Percentiles rank a stretch among this genome's conserved stretches.
phyloP scores from a whole-genome alignment of 1,140 invertebrate genomes.

The Aphidius gifuensis region DNA sequence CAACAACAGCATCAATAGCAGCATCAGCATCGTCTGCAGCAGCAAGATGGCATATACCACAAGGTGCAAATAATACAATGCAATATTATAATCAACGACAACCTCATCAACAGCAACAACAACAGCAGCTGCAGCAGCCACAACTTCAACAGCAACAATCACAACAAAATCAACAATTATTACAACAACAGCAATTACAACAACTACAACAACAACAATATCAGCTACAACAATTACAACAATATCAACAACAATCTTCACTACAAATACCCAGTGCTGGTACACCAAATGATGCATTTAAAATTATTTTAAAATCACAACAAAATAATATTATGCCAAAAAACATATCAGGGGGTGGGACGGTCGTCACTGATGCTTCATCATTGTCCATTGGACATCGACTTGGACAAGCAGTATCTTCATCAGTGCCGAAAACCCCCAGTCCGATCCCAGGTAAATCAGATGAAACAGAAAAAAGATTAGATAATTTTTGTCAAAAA shows the following conservation, averaged over 20 bases:
- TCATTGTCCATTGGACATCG: background rate
- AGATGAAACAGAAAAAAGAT: constrained; percentile 57
- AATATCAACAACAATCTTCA: constrained; percentile 33
- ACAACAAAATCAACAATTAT: constrained; percentile 19
- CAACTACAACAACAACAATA: too few species aligned
- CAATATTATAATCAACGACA: constrained; percentile 34
- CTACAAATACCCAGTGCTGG: constrained; percentile 32
- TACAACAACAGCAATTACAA: too few species aligned
- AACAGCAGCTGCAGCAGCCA: too few species aligned
- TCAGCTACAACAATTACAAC: background rate
- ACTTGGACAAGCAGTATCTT: constrained; percentile 61
- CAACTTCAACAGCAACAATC: too few species aligned
- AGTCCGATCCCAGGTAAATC: constrained; percentile 59
- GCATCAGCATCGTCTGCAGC: constrained; percentile 27
- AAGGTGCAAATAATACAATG: constrained; percentile 40
- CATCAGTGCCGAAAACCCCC: constrained; percentile 78
- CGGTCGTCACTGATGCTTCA: too few species aligned
- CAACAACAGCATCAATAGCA: constrained; percentile 28
- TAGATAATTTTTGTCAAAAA: constrained; percentile 78
- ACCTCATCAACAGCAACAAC: constrained; percentile 7
- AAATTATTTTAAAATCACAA: constrained; percentile 62
- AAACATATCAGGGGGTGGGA: constrained; percentile 25
- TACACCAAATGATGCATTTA: constrained; percentile 60
- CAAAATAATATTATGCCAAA: constrained; percentile 42
- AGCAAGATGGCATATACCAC: constrained; percentile 52